A percentile compares a stretch with the other conserved stretches of the same genome.
Evolutionary conservation across 2,113 vertebrate species (phyloP).

Genomic region (Phainopepla nitens): DNA sequence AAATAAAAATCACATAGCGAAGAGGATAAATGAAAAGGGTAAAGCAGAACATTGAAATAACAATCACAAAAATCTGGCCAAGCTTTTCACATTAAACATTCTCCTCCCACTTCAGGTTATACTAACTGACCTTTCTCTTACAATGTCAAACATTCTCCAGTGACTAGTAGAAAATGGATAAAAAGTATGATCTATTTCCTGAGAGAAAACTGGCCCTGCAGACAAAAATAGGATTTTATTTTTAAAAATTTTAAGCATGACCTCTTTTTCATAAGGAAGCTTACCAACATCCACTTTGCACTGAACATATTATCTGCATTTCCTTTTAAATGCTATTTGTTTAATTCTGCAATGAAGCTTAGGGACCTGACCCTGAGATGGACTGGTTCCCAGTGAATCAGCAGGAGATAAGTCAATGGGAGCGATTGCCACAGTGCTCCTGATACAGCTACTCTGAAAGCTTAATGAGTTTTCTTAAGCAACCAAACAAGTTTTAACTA

Average conservation of each 20-base stretch:
- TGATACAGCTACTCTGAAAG: slow-evolving; percentile 82
- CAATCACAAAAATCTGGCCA: not conserved
- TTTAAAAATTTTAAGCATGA: not conserved
- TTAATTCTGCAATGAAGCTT: slow-evolving; percentile 17
- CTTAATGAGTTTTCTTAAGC: slow-evolving; percentile 87
- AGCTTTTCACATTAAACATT: not conserved
- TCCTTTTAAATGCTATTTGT: slow-evolving; percentile 14
- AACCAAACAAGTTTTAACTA: slow-evolving; percentile 76
- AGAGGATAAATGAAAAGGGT: not conserved
- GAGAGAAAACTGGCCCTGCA: not conserved
- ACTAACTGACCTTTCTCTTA: not conserved
- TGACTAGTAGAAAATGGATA: not conserved
- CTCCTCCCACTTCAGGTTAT: not conserved
- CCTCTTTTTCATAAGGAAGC: not conserved
- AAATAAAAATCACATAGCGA: not conserved
- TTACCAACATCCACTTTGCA: not conserved
- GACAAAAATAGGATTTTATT: not conserved
- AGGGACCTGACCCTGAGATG: slow-evolving; percentile 40
- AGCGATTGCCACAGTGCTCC: slow-evolving; percentile 78
- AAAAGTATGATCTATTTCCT: not conserved
- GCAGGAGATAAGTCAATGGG: slow-evolving; percentile 52
- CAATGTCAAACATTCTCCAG: not conserved
- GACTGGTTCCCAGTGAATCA: slow-evolving; percentile 55
- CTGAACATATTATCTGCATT: not conserved
- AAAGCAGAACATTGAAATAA: not conserved